Evolutionary conservation across 92 coral and sea anemone species (phyloP), one percentile per base, ranked within the genome.

Genomic region (Meandrina meandrites): DNA sequence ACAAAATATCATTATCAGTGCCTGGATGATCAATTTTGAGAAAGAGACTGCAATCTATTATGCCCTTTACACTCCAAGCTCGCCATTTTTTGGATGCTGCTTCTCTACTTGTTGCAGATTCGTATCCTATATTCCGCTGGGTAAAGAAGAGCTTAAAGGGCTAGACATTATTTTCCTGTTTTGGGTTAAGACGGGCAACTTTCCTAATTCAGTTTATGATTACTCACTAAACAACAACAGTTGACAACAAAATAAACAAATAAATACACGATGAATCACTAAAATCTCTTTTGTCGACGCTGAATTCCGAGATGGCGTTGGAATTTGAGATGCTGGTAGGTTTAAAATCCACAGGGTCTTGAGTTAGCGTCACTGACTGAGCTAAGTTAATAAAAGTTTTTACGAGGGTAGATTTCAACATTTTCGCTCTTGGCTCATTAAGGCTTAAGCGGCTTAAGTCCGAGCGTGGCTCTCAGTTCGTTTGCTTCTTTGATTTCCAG

Each of bases 401-500:
- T 8, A 8, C 22, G 64, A 57, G 64, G 64, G 17, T 1, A 14
- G 19, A 2, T 53, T 12, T 53, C 3, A 15, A 7, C 22, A 19
- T 57, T 57, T 3, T 17, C 21, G 64, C 5, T 8, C 27, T 6
- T 0, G 18, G 5, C 64, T 57, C 7, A 19, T 57, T 24, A 91
- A 73, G 94, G 92, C 73, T 93, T 95, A 47, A 97, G 91, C 12
- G 99, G 98, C 78, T 97, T 97, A 48, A 97, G 92, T 34, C 99
- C 99, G 35, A 97, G 91, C 78, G 90, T 93, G 27, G 99, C 99
- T 87, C 99, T 91, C 66, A 97, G 80, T 81, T 91, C 98, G 79
- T 97, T 95, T 19, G 99, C 99, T 93, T 97, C 98, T 69, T 92
- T 92, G 47, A 97, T 93, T 73, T 95, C 99, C 17, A 93, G 76